phyloP scores from a whole-genome alignment of 1,140 invertebrate species.

The Matsumurasca onukii region DNA sequence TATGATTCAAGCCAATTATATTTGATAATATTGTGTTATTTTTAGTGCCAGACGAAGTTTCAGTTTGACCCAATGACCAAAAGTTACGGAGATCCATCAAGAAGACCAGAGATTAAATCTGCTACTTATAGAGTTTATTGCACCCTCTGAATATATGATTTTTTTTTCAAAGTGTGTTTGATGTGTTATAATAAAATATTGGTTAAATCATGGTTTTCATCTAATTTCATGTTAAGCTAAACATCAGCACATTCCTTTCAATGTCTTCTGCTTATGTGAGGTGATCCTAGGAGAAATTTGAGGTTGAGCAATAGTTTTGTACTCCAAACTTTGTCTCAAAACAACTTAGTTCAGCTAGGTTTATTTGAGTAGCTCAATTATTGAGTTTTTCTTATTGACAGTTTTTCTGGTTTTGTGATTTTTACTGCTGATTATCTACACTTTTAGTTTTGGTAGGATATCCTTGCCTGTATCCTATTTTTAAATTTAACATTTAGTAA shows the following conservation, averaged over 20 bases:
- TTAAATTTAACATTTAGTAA: no score
- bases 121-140: conserved; percentile 98
- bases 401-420: no score
- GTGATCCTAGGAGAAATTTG: not conserved
- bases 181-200: not conserved
- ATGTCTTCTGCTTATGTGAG: not conserved
- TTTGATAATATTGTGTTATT: conserved; percentile 25
- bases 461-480: no score
- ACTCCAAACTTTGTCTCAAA: not conserved
- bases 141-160: conserved; percentile 97
- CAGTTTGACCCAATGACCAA: conserved; percentile 94
- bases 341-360: no score
- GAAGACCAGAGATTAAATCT: conserved; percentile 92
- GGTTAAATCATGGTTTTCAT: no score
- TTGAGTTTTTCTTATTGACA: no score
- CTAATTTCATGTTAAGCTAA: not conserved
- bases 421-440: no score
- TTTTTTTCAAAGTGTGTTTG: conserved; percentile 41
- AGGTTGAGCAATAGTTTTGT: not conserved
- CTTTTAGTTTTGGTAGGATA: no score
- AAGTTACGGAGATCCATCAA: conserved; percentile 89
- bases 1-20: no score
- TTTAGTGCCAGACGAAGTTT: conserved; percentile 97
- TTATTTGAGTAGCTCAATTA: no score
- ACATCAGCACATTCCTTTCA: not conserved